phyloP scores from a whole-genome alignment of 1,140 invertebrate species.

The Drosophila auraria region DNA sequence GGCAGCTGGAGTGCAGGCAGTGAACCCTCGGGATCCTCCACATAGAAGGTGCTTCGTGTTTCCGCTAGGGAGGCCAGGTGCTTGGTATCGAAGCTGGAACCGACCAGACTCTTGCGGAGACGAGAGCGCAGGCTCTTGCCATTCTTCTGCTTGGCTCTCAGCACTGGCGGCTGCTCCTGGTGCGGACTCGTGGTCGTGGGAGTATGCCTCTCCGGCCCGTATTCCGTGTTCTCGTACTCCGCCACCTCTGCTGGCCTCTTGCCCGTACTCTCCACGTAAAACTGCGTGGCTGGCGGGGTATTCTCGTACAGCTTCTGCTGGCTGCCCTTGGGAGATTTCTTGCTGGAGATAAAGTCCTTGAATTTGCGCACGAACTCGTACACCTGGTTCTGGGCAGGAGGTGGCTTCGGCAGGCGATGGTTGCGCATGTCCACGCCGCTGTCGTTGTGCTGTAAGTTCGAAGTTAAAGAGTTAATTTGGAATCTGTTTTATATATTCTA shows the following conservation, averaged over 20 bases:
- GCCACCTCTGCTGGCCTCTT: slow-evolving; percentile 40
- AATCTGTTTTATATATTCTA: not conserved
- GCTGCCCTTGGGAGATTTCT: slow-evolving; percentile 86
- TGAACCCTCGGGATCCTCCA: slow-evolving; percentile 86
- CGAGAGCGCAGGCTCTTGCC: slow-evolving; percentile 85
- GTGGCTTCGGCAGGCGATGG: slow-evolving; percentile 87
- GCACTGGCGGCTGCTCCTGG: slow-evolving; percentile 42
- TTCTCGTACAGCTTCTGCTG: slow-evolving; percentile 82
- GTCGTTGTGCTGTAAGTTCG: slow-evolving; percentile 79
- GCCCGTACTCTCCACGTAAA: slow-evolving; percentile 65
- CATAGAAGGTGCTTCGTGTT: slow-evolving; percentile 88
- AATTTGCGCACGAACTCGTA: slow-evolving; percentile 87
- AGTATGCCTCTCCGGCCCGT: slow-evolving; percentile 48
- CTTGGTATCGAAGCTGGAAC: slow-evolving; percentile 85
- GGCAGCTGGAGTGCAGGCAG: not conserved
- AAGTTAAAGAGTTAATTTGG: too few species aligned
- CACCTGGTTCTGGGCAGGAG: slow-evolving; percentile 85
- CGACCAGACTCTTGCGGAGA: slow-evolving; percentile 85
- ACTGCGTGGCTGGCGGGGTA: slow-evolving; percentile 57
- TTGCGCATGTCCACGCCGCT: slow-evolving; percentile 86
- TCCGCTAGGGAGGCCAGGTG: slow-evolving; percentile 63
- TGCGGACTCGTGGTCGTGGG: slow-evolving; percentile 4
- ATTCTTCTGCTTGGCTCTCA: slow-evolving; percentile 85
- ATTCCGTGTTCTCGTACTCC: slow-evolving; percentile 64
- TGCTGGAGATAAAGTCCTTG: slow-evolving; percentile 87